Evolutionary conservation across 2,113 vertebrate genomes (phyloP).

Genomic region (Hippocampus comes): DNA sequence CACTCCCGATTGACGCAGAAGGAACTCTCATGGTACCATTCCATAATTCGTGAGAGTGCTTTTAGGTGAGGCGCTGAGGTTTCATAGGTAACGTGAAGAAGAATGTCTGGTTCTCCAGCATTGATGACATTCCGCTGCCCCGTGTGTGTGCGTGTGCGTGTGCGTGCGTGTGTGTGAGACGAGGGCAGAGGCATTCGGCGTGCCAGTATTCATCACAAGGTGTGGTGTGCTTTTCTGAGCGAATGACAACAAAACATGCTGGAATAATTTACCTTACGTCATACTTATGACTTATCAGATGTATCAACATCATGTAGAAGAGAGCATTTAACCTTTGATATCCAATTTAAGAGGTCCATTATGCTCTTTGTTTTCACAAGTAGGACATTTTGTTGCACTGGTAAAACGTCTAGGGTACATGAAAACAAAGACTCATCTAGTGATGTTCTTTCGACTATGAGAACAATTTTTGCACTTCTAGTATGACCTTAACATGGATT

Average conservation of each 20-base stretch:
- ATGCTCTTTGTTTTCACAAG: no score
- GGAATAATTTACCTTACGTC: neutral
- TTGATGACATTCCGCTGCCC: slow-evolving; percentile 54
- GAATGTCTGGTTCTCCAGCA: slow-evolving; percentile 61
- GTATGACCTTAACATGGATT: no score
- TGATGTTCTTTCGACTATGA: no score
- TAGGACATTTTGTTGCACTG: no score
- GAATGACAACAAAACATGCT: neutral
- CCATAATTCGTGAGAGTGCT: slow-evolving; percentile 9
- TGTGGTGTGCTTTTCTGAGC: neutral
- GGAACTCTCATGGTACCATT: neutral
- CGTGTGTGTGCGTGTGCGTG: neutral
- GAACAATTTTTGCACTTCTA: no score
- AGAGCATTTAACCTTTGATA: no score
- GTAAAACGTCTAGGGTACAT: no score
- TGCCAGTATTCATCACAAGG: neutral
- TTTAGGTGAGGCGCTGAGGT: slow-evolving; percentile 25
- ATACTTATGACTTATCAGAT: neutral
- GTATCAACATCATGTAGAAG: neutral
- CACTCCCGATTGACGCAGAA: no score
- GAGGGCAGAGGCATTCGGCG: slow-evolving; percentile 38
- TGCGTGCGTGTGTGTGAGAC: no score
- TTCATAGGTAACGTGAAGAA: slow-evolving; percentile 20
- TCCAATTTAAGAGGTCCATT: no score
- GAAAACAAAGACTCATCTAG: no score